These are phyloP conservation scores for Achroia grisella DNA, from an alignment of 1,140 invertebrate species.

Conservation along the genomic window DNA sequence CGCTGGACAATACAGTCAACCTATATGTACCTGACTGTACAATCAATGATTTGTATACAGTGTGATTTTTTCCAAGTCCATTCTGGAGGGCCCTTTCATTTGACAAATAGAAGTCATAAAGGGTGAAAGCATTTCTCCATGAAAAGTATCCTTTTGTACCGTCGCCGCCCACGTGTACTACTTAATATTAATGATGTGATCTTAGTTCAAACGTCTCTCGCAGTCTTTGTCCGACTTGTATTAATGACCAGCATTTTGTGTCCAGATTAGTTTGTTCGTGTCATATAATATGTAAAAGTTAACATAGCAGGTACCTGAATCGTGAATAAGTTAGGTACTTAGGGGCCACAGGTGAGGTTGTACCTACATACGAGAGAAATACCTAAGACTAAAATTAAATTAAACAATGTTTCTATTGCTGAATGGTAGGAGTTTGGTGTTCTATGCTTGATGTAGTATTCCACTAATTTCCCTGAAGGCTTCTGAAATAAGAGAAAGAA, in stretches of 20 bases:
- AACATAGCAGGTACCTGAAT: constrained; percentile 4
- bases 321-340: constrained; percentile 3
- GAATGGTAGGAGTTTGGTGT: no score
- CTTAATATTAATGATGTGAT: constrained; percentile 71
- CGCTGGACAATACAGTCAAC: no score
- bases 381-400: not conserved
- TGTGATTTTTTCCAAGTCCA: constrained; percentile 23
- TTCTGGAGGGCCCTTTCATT: constrained; percentile 25
- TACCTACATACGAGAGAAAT: not conserved
- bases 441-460: no score
- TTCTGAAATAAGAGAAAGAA: no score
- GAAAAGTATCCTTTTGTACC: constrained; percentile 49
- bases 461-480: no score
- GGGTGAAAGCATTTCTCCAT: constrained; percentile 62
- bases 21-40: no score
- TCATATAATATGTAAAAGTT: constrained; percentile 25
- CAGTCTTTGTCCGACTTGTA: constrained; percentile 56
- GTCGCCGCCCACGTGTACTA: constrained; percentile 54
- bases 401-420: not conserved
- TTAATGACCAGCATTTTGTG: constrained; percentile 58
- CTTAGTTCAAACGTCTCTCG: constrained; percentile 60
- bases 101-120: constrained; percentile 60
- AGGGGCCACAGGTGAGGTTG: not conserved
- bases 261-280: constrained; percentile 40
- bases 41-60: constrained; percentile 4